Conservation (phyloP, 2,888 invertebrate genomes). For the Pterobdella sp. region DNA sequence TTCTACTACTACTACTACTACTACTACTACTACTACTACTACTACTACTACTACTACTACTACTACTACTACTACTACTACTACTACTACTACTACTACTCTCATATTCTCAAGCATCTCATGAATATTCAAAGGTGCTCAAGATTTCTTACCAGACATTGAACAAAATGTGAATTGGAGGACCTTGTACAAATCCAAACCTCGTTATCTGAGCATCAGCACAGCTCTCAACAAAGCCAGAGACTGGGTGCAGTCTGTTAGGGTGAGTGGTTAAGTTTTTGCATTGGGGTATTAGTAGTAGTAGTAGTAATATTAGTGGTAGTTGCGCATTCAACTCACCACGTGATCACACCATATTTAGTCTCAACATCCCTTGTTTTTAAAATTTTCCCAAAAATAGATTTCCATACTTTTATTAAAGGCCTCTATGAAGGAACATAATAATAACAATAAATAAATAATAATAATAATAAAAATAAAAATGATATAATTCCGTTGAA, state of each 20-base stretch:
- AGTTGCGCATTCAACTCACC: not conserved
- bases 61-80: not conserved
- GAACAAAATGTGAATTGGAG: constrained; percentile 36
- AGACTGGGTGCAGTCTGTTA: constrained; percentile 36
- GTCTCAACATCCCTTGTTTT: no score
- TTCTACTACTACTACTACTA: not conserved
- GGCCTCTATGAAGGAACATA: no score
- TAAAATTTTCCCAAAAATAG: no score
- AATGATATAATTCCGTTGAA: no score
- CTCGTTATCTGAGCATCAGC: constrained; percentile 34
- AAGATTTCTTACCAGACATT: constrained; percentile 40
- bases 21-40: not conserved
- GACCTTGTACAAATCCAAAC: constrained; percentile 36
- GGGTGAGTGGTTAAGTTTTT: constrained; percentile 33
- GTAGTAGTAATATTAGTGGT: no score
- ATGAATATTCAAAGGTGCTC: constrained; percentile 34
- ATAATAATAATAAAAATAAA: no score
- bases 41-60: not conserved
- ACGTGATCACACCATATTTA: no score
- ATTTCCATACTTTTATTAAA: no score
- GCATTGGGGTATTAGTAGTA: no score
- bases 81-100: not conserved
- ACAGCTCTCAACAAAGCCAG: constrained; percentile 38
- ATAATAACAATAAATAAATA: no score
- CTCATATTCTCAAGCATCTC: not conserved